Evolutionary conservation across 2,113 vertebrate species (phyloP).

Genomic region (Pimephales promelas): DNA sequence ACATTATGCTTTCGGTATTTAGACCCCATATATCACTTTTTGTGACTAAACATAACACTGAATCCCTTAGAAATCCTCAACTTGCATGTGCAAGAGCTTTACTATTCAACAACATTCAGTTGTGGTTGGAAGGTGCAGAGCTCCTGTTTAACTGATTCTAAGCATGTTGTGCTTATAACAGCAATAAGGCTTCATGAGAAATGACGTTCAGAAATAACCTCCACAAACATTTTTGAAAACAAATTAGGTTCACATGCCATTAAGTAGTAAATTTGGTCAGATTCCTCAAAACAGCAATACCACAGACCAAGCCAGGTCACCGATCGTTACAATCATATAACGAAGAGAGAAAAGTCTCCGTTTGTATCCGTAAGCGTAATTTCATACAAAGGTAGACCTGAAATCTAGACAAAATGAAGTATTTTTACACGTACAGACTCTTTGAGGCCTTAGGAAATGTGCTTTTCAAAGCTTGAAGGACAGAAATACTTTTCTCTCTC

Average conservation of each 20-base stretch:
- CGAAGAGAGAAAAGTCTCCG: slow-evolving; percentile 60
- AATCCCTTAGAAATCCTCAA: not conserved
- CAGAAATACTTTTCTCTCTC: slow-evolving; percentile 57
- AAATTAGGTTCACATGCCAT: slow-evolving; percentile 21
- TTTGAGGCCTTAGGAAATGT: slow-evolving; percentile 61
- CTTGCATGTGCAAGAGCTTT: not conserved
- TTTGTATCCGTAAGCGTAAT: slow-evolving; percentile 63
- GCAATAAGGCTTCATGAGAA: slow-evolving; percentile 29
- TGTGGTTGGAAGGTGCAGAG: slow-evolving; percentile 13
- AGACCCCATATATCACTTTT: not conserved
- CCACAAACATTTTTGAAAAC: slow-evolving; percentile 24
- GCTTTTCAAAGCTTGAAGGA: slow-evolving; percentile 57
- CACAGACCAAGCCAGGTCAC: slow-evolving; percentile 28
- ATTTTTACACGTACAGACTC: slow-evolving; percentile 68
- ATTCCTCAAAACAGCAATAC: slow-evolving; percentile 16
- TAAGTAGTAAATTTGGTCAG: slow-evolving; percentile 17
- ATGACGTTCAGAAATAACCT: slow-evolving; percentile 35
- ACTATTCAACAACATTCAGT: not conserved
- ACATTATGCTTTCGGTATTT: not conserved
- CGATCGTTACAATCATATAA: slow-evolving; percentile 57
- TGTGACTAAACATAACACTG: not conserved
- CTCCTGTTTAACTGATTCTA: slow-evolving; percentile 2
- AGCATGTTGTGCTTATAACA: slow-evolving; percentile 32
- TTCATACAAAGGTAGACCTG: slow-evolving; percentile 67
- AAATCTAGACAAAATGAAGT: slow-evolving; percentile 63